Evolutionary conservation across 2,113 vertebrate species (phyloP), one percentile per base, ranked within the genome.

Genomic region (Eudorcas thomsonii): DNA sequence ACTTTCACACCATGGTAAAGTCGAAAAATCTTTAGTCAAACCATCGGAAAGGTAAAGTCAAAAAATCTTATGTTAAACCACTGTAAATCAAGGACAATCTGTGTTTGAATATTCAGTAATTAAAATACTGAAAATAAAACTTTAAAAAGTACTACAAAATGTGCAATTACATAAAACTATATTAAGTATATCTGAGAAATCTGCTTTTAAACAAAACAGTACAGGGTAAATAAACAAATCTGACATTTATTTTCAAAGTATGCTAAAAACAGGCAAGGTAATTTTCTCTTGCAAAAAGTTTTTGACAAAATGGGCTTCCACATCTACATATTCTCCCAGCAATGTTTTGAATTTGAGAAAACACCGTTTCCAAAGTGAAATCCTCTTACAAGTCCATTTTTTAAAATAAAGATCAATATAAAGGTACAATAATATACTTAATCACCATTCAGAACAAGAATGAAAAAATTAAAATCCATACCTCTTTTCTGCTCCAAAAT

Each of bases 401-500:
- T 82, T 86, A 54, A 19, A 94, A 90, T 17, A 85, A 17, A 74
- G 17, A 8, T 12, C 10, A 92, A 64, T 14, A 84, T n/a, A 26
- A 0, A 4, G 25, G 33, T 62, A 82, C 9, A 88, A 88, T 21
- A 39, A 36, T 13, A 74, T 74, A 12, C 78, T 91, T 55, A 90
- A 83, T 36, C n/a, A 80, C 36, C 21, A 90, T 55, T 81, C 19
- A 39, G n/a, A 93, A 92, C 15, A 85, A 81, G 25, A 81, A 87
- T 13, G 39, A 52, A 86, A 86, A 71, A 82, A 94, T 97, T 81
- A 84, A 85, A 88, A 94, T 64, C 21, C 26, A 90, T 33, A 85
- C 60, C 23, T 94, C 45, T 88, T 88, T 95, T 96, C 45, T 86
- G 64, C 95, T 85, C 64, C 74, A 67, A 96, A 97, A 85, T 62